Conservation (phyloP, 2,797 vertebrate species). For the Pangasius larnaudii region DNA sequence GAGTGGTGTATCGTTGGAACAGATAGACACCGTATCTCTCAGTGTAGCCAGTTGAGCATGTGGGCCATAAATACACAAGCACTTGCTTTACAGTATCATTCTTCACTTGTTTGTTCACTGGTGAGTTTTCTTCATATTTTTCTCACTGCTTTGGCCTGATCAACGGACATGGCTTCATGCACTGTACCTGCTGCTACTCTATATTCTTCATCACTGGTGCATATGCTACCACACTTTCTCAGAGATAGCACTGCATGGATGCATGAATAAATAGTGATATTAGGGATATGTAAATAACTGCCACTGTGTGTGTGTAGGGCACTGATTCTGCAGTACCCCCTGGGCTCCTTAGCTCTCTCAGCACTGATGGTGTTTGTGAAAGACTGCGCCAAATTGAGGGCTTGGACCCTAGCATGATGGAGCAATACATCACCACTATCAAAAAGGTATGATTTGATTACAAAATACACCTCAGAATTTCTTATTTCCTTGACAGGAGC, state of each 20-base stretch:
- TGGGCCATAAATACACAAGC: conserved; percentile 23
- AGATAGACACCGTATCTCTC: conserved; percentile 11
- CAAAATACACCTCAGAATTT: not conserved
- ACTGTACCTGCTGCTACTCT: not conserved
- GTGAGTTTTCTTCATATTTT: conserved; percentile 3
- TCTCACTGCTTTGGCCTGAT: conserved; percentile 1
- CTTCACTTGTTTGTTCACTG: not conserved
- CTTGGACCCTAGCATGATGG: conserved; percentile 85
- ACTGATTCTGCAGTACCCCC: conserved; percentile 56
- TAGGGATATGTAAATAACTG: conserved; percentile 17
- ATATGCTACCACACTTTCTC: not conserved
- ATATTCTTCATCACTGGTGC: not conserved
- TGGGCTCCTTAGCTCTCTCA: conserved; percentile 84
- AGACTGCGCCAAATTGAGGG: conserved; percentile 87
- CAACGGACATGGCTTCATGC: not conserved
- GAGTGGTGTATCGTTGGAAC: conserved; percentile 34
- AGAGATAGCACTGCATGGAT: conserved; percentile 19
- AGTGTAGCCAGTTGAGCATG: conserved; percentile 19
- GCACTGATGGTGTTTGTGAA: conserved; percentile 88
- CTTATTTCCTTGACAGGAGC: not conserved
- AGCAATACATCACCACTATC: conserved; percentile 87
- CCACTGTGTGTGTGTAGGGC: conserved; percentile 64
- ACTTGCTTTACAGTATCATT: conserved; percentile 20
- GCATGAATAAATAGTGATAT: conserved; percentile 24
- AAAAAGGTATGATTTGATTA: conserved; percentile 81